Base-by-base conservation (phyloP, 2,797 vertebrate genomes). In the Ctenosaura bakeri region DNA sequence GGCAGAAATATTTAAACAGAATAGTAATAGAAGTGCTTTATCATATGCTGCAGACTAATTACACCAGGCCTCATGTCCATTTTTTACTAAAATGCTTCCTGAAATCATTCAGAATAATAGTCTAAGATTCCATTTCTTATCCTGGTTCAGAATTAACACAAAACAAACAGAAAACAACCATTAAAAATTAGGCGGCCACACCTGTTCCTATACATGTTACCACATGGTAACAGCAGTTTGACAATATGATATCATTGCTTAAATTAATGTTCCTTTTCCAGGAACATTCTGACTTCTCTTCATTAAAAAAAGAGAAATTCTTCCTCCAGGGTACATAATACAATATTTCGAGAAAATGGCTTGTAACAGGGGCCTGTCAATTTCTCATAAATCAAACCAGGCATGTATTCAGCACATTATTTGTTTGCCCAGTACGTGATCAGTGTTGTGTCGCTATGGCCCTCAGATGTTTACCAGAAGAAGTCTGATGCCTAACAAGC, bases 181-280 rank as follows among this genome's bases (percentile, higher is more conserved):
- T 80, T 81, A 76, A 66, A 56, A 84, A 69, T 29, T 35, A 88
- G 52, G 16, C 59, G 50, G 64, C 62, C 62, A 91, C 26, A 64
- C 73, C 90, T 84, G 5, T 83, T 52, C 42, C 35, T 46, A 74
- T 82, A 62, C 79, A 2, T 84, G 87, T 74, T 20, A 80, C 87
- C 79, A 3, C 1, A 42, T 42, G 89, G 74, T 12, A 42, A 0
- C 83, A 0, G 0, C 85, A 82, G 35, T 20, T 12, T 82, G 64
- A 92, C 80, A 94, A 86, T 22, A 74, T 74, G 62, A 32, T 22
- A 18, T 20, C n/a, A 64, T 1, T 87, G 91, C 32, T 92, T 88
- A 73, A 87, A 79, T 88, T 91, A 84, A 18, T n/a, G 35, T 20
- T 88, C 46, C 76, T 86, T 46, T 91, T 50, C 52, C 32, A 89